Conservation (phyloP, 2,113 vertebrate species). For the Numenius arquata region DNA sequence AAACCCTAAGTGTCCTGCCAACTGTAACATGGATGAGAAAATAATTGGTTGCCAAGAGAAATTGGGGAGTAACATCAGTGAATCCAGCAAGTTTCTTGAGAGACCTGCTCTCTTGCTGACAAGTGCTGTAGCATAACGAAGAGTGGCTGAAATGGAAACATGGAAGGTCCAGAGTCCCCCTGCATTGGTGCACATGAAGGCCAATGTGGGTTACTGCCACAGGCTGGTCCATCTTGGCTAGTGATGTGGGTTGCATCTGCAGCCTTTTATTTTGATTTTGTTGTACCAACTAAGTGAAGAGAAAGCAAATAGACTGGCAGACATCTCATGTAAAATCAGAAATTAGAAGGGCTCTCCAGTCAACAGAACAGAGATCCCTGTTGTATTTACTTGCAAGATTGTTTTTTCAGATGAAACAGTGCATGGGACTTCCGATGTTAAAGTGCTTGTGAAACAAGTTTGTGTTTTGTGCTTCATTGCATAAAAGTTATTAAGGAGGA, state of each 20-base stretch:
- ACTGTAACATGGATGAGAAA: neutral
- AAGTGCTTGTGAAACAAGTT: neutral
- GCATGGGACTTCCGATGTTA: neutral
- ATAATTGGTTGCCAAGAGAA: slow-evolving; percentile 24
- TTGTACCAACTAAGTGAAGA: neutral
- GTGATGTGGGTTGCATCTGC: neutral
- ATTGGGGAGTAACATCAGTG: neutral
- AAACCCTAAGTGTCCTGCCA: neutral
- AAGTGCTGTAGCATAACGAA: neutral
- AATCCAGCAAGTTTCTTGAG: neutral
- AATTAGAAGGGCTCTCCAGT: neutral
- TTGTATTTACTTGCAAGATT: neutral
- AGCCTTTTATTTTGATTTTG: neutral
- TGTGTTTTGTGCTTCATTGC: neutral
- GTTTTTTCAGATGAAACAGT: neutral
- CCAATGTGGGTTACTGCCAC: neutral
- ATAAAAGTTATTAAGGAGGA: neutral
- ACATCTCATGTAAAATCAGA: neutral
- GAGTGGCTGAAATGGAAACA: neutral
- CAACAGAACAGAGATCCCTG: neutral
- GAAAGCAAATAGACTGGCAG: neutral
- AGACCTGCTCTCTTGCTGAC: neutral
- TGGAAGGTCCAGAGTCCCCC: neutral
- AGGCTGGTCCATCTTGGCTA: neutral
- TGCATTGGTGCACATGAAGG: neutral